phyloP scores from a whole-genome alignment of 1,140 invertebrate genomes.

The Trypoxylus dichotomus region DNA sequence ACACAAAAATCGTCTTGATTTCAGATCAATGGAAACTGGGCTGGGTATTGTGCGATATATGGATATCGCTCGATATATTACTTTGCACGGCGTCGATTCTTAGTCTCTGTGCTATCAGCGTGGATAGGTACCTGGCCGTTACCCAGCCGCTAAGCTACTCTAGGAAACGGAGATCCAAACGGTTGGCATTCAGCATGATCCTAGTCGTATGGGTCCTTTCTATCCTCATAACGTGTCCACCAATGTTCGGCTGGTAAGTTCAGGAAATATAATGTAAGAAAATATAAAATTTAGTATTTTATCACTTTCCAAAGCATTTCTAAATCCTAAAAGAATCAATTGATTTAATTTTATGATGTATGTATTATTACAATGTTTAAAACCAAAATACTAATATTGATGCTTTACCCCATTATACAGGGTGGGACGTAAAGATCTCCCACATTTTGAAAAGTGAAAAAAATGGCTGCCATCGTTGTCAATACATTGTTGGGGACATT shows the following conservation, averaged over 20 bases:
- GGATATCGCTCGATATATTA: slow-evolving; percentile 91
- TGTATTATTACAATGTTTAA: no score
- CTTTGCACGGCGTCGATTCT: slow-evolving; percentile 87
- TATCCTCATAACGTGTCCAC: slow-evolving; percentile 80
- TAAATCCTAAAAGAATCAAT: no score
- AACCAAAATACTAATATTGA: no score
- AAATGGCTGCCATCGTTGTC: no score
- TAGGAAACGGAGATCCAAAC: slow-evolving; percentile 72
- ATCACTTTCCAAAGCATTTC: no score
- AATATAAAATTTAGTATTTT: no score
- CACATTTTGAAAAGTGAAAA: no score
- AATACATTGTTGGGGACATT: no score
- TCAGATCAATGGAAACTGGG: slow-evolving; percentile 77
- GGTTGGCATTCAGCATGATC: slow-evolving; percentile 78
- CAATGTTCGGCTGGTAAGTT: slow-evolving; percentile 76
- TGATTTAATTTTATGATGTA: no score
- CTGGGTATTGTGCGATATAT: slow-evolving; percentile 80
- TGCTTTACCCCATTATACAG: no score
- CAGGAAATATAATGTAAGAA: no score
- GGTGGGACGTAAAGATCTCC: no score
- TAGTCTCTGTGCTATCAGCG: slow-evolving; percentile 78
- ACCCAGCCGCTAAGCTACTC: slow-evolving; percentile 82
- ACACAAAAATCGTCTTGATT: slow-evolving; percentile 31
- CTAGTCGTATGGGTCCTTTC: slow-evolving; percentile 81
- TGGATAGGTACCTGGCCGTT: slow-evolving; percentile 87